Percentiles rank a stretch among this genome's conserved stretches.
Conservation (phyloP, 2,113 vertebrate species). For the Porphyrio hochstetteri region DNA sequence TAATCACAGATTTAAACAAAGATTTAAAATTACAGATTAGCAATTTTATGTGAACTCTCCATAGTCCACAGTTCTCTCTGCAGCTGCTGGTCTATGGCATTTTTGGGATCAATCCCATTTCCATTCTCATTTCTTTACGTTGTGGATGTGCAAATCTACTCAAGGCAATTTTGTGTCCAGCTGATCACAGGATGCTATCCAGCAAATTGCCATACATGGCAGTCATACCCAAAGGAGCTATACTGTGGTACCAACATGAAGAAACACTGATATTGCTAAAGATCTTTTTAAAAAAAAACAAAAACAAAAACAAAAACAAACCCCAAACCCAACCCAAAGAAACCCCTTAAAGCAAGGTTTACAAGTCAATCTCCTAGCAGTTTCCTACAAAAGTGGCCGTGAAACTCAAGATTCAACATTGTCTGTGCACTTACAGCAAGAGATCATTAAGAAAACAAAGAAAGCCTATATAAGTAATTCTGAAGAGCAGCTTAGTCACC, state of each 20-base stretch:
- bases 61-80: background rate
- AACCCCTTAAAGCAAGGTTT: background rate
- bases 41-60: slow-evolving; percentile 23
- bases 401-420: background rate
- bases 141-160: background rate
- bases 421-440: background rate
- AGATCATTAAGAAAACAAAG: background rate
- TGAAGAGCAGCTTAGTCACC: slow-evolving; percentile 1
- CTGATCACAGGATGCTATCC: background rate
- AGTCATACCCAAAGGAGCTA: background rate
- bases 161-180: background rate
- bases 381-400: background rate
- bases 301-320: no score
- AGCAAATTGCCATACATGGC: background rate
- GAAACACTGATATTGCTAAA: background rate
- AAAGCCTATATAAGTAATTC: background rate
- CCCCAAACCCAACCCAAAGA: no score
- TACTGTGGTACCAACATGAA: background rate
- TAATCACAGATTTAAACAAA: slow-evolving; percentile 50
- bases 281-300: no score
- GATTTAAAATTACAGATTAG: slow-evolving; percentile 40
- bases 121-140: slow-evolving; percentile 16
- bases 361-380: background rate
- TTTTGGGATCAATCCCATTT: slow-evolving; percentile 27
- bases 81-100: slow-evolving; percentile 26